A percentile compares a stretch with the other conserved stretches of the same genome.
Conservation (phyloP, 2,797 vertebrate genomes). For the Presbytis comata region DNA sequence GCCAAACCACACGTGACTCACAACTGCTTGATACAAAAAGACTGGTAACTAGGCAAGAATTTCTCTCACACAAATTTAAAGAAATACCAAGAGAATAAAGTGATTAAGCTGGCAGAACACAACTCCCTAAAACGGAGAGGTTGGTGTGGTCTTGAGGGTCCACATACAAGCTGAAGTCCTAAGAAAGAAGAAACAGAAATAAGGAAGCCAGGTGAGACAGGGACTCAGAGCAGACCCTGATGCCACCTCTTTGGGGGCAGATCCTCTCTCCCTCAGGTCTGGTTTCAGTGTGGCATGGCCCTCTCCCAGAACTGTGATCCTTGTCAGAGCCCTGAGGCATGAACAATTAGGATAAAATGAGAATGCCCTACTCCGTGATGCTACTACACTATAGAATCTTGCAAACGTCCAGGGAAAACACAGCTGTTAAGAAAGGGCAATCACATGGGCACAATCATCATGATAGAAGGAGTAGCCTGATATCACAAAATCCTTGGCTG, state of each 20-base stretch:
- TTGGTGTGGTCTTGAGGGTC: neutral
- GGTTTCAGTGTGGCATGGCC: neutral
- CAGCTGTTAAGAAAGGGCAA: neutral
- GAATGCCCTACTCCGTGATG: neutral
- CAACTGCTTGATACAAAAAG: neutral
- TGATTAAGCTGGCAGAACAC: neutral
- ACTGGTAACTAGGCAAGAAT: neutral
- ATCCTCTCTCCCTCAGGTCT: neutral
- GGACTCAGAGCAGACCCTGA: neutral
- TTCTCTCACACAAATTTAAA: neutral
- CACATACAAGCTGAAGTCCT: neutral
- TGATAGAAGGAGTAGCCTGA: neutral
- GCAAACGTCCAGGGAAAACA: neutral
- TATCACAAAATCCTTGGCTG: neutral
- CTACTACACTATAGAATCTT: neutral
- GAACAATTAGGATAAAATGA: neutral
- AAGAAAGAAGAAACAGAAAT: neutral
- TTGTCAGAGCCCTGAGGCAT: neutral
- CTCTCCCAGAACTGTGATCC: neutral
- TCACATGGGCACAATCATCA: neutral
- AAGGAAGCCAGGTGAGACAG: neutral
- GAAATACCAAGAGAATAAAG: neutral
- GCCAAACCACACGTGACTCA: neutral
- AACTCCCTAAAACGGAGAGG: neutral
- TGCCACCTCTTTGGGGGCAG: neutral